These are phyloP conservation scores for Nibea albiflora DNA, from an alignment of 2,113 vertebrate species.

Conservation along the genomic window DNA sequence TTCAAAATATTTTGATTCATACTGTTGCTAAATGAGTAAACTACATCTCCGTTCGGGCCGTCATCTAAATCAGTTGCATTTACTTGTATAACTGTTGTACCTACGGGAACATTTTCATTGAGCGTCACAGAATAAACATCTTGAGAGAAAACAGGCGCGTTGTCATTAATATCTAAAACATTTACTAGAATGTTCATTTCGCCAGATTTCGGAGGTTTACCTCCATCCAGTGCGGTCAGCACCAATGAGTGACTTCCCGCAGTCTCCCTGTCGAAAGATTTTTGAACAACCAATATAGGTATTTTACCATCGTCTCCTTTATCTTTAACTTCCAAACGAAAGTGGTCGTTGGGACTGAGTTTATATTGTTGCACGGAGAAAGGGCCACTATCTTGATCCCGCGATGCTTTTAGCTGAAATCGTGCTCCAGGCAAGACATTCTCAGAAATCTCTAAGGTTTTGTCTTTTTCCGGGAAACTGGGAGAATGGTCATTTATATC, in stretches of 20 bases:
- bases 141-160: conserved; percentile 70
- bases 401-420: conserved; percentile 79
- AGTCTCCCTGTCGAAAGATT: conserved; percentile 75
- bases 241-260: conserved; percentile 45
- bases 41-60: conserved; percentile 71
- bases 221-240: conserved; percentile 70
- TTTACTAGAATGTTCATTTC: conserved; percentile 65
- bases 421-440: conserved; percentile 68
- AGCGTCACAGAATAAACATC: conserved; percentile 52
- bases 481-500: conserved; percentile 88
- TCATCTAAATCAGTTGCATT: conserved; percentile 81
- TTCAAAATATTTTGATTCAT: conserved; percentile 47
- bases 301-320: conserved; percentile 71
- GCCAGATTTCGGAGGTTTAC: conserved; percentile 63
- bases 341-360: conserved; percentile 75
- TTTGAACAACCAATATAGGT: conserved; percentile 72
- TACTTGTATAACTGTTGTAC: conserved; percentile 70
- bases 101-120: conserved; percentile 55
- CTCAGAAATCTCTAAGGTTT: conserved; percentile 77
- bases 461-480: conserved; percentile 69
- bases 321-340: conserved; percentile 76
- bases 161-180: conserved; percentile 81
- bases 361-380: conserved; percentile 83
- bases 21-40: conserved; percentile 74
- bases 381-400: conserved; percentile 81